Evolutionary conservation across 2,113 vertebrate species (phyloP), one percentile per base, ranked within the genome.

Genomic region (Hippocampus guttulatus): DNA sequence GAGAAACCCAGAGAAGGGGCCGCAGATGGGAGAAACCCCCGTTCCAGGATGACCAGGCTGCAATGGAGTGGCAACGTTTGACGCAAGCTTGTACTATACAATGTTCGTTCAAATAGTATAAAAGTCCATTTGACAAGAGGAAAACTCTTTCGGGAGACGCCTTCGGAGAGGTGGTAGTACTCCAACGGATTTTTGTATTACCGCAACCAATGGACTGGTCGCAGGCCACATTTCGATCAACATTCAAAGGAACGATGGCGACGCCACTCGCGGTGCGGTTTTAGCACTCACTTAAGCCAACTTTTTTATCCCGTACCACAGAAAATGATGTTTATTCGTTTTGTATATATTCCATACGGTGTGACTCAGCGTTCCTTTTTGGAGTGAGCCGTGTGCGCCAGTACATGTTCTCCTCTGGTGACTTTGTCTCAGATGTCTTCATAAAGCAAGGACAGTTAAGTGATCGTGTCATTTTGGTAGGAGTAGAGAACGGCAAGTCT

Each of bases 391-490:
- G 58, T 8, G 16, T 33, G 8, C 27, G 21, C 76, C 64, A 11
- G 63, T 87, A 84, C 88, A 74, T 69, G 47, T 61, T 61, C 9
- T 10, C 52, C 52, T 55, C 52, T 23, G 52, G 20, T 55, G 52
- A 64, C 25, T 85, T 85, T 85, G 75, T 87, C 89, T 88, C 85
- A 67, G 78, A 62, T 6, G 77, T 84, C 77, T 70, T 82, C 69
- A 16, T 54, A 68, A 58, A 74, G 64, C 30, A 52, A 68, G 58
- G 43, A 85, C 71, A 77, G 77, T 66, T 51, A 71, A 58, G 27
- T 10, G 58, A 61, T 61, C 15, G 7, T 61, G 58, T 61, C 58
- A 61, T 61, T 61, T 33, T 33, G 58, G 27, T 61, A 4, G 8
- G 27, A 61, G 6, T 33, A 18, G 43, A 20, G 33, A 61, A 30